phyloP scores from a whole-genome alignment of 2,797 vertebrate species.

The Morelia viridis region DNA sequence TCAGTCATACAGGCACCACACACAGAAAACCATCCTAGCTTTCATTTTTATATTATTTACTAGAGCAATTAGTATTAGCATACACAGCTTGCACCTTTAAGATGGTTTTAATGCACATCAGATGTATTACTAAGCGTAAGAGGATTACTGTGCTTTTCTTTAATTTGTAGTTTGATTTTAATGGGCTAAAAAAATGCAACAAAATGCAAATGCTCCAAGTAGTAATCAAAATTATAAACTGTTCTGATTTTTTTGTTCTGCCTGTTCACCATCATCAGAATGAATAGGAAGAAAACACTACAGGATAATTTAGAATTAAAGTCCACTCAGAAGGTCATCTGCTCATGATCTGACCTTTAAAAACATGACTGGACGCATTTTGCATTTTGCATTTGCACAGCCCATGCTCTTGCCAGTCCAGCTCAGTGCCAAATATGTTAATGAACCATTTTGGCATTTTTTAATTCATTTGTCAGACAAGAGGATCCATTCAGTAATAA shows the following conservation, averaged over 20 bases:
- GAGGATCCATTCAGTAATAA: conserved; percentile 54
- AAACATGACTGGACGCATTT: conserved; percentile 51
- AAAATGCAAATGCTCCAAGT: background rate
- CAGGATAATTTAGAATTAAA: conserved; percentile 26
- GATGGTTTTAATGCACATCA: background rate
- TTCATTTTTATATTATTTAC: background rate
- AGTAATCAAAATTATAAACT: background rate
- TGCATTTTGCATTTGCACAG: conserved; percentile 51
- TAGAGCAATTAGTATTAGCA: background rate
- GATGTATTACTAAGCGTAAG: background rate
- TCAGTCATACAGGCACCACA: background rate
- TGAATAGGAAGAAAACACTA: background rate
- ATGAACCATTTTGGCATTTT: conserved; percentile 50
- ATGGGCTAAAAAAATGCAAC: background rate
- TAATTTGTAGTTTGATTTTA: conserved; percentile 2
- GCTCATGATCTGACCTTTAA: conserved; percentile 49
- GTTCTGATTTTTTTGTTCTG: background rate
- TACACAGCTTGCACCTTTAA: background rate
- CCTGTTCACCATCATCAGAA: background rate
- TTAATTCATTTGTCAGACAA: conserved; percentile 62
- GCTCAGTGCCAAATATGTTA: conserved; percentile 54
- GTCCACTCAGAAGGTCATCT: conserved; percentile 48
- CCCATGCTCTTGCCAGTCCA: conserved; percentile 33
- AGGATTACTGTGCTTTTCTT: background rate
- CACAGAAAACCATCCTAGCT: background rate